Base-by-base conservation (phyloP, 2,888 invertebrate species). In the Agrochola lychnidis region DNA sequence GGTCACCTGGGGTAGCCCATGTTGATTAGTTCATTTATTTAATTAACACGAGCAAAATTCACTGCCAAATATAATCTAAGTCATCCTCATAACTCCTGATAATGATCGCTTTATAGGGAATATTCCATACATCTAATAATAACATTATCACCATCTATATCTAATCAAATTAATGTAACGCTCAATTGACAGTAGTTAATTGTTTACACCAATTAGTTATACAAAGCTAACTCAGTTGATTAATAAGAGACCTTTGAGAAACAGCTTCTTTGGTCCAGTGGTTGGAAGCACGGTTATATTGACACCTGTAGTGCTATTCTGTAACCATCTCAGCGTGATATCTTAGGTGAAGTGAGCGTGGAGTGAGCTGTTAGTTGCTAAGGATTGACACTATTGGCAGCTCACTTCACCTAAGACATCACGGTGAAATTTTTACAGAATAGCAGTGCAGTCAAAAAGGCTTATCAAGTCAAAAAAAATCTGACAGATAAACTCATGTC, bases 151-250 rank as follows among this genome's bases (percentile, higher is more conserved):
- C 16, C 9, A 59, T 61, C 30, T n/a, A n/a, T 25, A 42, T 69
- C 48, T 25, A 36, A 70, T 77, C 30, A 69, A 57, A 79, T 75
- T 79, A 68, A 63, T 61, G 45, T 78, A 61, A 61, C 14, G 42
- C 36, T 53, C 40, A 61, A 82, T 78, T 82, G 78, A 56, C 56
- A 66, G 45, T 22, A 66, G 51, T 40, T 70, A 70, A 83, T 83
- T 68, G 30, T 71, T 69, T 59, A 68, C 42, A 64, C 14, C n/a
- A 83, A 81, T 79, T 72, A 72, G 42, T 9, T 59, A 63, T 36
- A 61, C 66, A 66, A 19, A 77, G 40, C 63, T 51, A 36, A 67
- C 56, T n/a, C n/a, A n/a, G 16, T 36, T 56, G 40, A 81, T 62
- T 81, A 67, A 75, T 62, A 59, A 53, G 36, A 40, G 5, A 45